Conservation (phyloP, 2,888 invertebrate species). For the Rhopalosiphum nymphaeae region DNA sequence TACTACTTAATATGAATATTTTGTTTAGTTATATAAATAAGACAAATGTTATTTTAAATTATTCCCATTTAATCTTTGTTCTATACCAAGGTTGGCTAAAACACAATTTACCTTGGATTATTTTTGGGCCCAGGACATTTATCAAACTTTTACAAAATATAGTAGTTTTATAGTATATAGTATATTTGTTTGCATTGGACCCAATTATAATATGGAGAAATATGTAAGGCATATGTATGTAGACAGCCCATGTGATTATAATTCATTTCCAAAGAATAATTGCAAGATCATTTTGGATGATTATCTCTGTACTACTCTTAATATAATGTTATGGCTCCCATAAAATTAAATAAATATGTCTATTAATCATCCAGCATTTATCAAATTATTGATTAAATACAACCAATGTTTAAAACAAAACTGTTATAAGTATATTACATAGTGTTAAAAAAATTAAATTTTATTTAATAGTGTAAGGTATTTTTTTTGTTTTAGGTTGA, state of each 20-base stretch:
- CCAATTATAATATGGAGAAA: no score
- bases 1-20: neutral
- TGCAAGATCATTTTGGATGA: no score
- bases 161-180: no score
- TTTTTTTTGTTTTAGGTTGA: slow-evolving; percentile 53
- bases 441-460: neutral
- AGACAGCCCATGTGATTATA: no score
- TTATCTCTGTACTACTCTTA: no score
- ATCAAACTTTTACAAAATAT: no score
- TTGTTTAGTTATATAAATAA: neutral
- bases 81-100: neutral
- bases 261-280: no score
- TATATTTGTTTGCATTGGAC: no score
- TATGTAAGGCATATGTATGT: no score
- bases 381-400: neutral
- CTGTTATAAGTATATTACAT: neutral
- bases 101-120: no score
- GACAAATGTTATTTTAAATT: neutral
- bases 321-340: neutral
- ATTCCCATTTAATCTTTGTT: neutral
- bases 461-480: neutral
- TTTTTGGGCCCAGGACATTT: no score
- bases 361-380: neutral
- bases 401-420: neutral
- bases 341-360: neutral